These are phyloP conservation scores for Tragelaphus scriptus DNA, from an alignment of 2,113 vertebrate genomes.

Conservation along the genomic window DNA sequence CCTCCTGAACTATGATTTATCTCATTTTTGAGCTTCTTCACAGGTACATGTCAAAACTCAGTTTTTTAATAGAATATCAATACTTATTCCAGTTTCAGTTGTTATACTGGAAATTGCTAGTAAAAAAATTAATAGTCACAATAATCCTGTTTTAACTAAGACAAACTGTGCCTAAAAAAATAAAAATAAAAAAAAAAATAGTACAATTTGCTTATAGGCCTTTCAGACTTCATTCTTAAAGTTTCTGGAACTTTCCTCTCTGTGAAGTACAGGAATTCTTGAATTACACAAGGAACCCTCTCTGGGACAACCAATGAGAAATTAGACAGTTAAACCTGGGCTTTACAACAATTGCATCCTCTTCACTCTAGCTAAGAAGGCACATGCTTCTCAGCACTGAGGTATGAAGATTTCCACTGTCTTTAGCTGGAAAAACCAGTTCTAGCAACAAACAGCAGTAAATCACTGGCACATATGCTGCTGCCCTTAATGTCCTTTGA, in stretches of 20 bases:
- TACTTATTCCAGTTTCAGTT: constrained; percentile 53
- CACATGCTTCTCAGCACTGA: constrained; percentile 14
- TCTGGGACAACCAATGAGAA: constrained; percentile 28
- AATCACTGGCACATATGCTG: constrained; percentile 28
- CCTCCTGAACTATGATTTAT: neutral
- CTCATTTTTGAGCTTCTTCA: neutral
- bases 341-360: neutral
- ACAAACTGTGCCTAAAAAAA: neutral
- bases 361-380: neutral
- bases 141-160: neutral
- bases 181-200: neutral
- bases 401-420: constrained; percentile 13
- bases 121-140: neutral
- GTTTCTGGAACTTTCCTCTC: constrained; percentile 44
- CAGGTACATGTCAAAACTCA: constrained; percentile 70
- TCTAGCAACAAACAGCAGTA: neutral
- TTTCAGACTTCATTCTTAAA: constrained; percentile 54
- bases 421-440: neutral
- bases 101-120: neutral
- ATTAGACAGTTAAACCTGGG: neutral
- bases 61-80: constrained; percentile 88
- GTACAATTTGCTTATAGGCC: constrained; percentile 59
- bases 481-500: constrained; percentile 16
- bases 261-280: constrained; percentile 7
- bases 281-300: neutral